Percentiles rank a stretch among this genome's conserved stretches.
Evolutionary conservation across 2,797 vertebrate species (phyloP).

Genomic region (Mormyrus hasselquistii): DNA sequence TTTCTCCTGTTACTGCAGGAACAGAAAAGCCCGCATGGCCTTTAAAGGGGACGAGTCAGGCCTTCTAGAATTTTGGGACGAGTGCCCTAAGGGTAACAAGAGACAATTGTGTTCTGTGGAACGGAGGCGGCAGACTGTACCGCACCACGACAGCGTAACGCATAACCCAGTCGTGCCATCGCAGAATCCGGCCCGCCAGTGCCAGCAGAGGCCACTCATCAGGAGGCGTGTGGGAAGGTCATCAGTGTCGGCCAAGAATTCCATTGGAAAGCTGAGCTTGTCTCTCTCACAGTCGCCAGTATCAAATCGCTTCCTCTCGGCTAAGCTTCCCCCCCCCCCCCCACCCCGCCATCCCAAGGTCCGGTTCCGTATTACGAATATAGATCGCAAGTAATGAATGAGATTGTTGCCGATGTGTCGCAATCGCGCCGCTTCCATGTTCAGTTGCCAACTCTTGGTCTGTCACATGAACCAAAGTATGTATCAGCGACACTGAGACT

Average conservation of each 20-base stretch:
- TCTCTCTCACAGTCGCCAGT: background rate
- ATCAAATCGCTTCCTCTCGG: background rate
- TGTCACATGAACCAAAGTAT: background rate
- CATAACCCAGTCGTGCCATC: constrained; percentile 35
- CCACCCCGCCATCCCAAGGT: background rate
- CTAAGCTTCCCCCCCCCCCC: background rate
- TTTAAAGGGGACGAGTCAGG: constrained; percentile 21
- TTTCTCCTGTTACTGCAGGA: constrained; percentile 16
- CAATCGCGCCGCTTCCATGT: background rate
- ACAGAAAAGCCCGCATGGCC: constrained; percentile 25
- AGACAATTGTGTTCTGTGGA: constrained; percentile 41
- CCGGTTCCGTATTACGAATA: background rate
- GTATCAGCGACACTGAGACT: background rate
- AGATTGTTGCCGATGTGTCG: background rate
- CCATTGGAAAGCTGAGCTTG: background rate
- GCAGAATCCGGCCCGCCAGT: background rate
- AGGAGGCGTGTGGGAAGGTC: background rate
- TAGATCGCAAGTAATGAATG: background rate
- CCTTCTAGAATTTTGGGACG: constrained; percentile 34
- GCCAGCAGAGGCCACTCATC: background rate
- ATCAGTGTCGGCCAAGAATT: background rate
- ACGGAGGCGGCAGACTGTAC: constrained; percentile 11
- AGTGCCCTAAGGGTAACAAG: constrained; percentile 14
- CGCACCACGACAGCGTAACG: constrained; percentile 17
- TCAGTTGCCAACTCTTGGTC: background rate